Evolutionary conservation across 1,140 invertebrate species (phyloP), one percentile per base, ranked within the genome.

Genomic region (Helicoverpa armigera): DNA sequence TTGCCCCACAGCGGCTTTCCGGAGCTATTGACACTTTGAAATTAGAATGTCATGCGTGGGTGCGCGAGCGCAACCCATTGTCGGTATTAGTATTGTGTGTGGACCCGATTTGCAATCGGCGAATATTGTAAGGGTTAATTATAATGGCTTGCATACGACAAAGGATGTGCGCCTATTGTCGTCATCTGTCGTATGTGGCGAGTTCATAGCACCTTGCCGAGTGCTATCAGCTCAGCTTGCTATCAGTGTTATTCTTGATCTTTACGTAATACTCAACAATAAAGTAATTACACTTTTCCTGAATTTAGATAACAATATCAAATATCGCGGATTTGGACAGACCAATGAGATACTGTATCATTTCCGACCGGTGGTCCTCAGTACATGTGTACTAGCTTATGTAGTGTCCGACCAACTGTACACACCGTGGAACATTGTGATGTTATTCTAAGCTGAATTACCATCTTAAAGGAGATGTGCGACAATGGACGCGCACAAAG

Each of bases 11-110:
- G 69, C 83, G 80, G 84, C 75, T 77, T 77, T 77, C 75, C 75
- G 75, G 75, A 77, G 86, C 86, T 87, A 88, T 89, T 88, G 90
- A 89, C 89, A 91, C 86, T 91, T 89, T 84, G 85, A 88, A 88
- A 90, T 89, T 90, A 89, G 87, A 88, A 88, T 89, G 89, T 91
- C 87, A 92, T 86, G 92, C 91, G 92, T 92, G 91, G 91, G 90
- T 90, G 91, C 83, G 84, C 85, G 75, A 85, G 84, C 88, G 88
- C 88, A 92, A 91, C 83, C 85, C 87, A 90, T 92, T 92, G 89
- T 86, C 83, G 61, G 69, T 76, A 67, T 79, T 85, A 77, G 75
- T 77, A 85, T 88, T 89, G 87, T 88, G 86, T 86, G 81, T 58
- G 78, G 75, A 70, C 79, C 79, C 83, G 79, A 85, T 84, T 84